These are phyloP conservation scores for Reinhardtius hippoglossoides DNA, from an alignment of 2,113 vertebrate genomes.

Conservation along the genomic window DNA sequence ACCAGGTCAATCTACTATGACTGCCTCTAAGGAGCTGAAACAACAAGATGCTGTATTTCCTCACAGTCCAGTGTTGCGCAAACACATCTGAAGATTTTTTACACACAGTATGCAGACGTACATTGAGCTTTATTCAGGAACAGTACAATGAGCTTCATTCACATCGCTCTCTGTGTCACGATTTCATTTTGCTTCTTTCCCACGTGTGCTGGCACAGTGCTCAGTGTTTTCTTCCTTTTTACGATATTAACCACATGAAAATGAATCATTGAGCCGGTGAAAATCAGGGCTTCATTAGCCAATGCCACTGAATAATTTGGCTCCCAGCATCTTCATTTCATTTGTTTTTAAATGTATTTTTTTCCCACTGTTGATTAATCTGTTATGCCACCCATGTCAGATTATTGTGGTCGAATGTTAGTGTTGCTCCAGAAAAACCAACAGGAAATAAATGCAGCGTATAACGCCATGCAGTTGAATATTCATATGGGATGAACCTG, in stretches of 20 bases:
- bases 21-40: constrained; percentile 58
- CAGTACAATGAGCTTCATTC: background rate
- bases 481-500: background rate
- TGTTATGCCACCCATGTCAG: constrained; percentile 34
- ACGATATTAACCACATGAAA: constrained; percentile 36
- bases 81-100: constrained; percentile 10
- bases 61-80: constrained; percentile 10
- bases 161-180: background rate
- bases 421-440: constrained; percentile 5
- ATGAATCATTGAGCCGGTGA: constrained; percentile 41
- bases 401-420: constrained; percentile 18
- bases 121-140: constrained; percentile 15
- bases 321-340: constrained; percentile 49
- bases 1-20: constrained; percentile 71
- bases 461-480: background rate
- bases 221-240: constrained; percentile 25
- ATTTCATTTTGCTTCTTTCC: constrained; percentile 1
- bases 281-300: constrained; percentile 44
- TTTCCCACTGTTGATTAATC: constrained; percentile 51
- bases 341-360: constrained; percentile 37
- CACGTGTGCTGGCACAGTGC: constrained; percentile 19
- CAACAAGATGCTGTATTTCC: constrained; percentile 33
- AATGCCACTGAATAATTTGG: constrained; percentile 53
- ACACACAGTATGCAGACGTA: constrained; percentile 21
- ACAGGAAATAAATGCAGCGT: background rate